Evolutionary conservation across 2,797 vertebrate genomes (phyloP).

Genomic region (Sebastiscus albofasciatus): DNA sequence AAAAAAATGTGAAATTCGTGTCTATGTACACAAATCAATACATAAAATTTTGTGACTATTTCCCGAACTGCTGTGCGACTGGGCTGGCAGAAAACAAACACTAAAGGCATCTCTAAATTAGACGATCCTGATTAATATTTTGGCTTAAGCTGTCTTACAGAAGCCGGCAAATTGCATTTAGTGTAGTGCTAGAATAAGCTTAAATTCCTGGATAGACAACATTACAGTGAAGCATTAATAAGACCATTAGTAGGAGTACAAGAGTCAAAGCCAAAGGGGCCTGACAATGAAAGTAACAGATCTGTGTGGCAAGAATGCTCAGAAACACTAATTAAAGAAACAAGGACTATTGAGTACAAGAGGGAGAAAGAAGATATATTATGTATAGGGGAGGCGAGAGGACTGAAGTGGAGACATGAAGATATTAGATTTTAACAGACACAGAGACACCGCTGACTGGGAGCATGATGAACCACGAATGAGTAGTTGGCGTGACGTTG

Average conservation of each 20-base stretch:
- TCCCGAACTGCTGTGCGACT: too few relatives aligned
- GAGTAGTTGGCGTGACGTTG: not conserved
- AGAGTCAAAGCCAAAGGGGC: conserved; percentile 45
- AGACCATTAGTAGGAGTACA: conserved; percentile 41
- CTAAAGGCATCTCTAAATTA: not conserved
- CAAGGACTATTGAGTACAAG: conserved; percentile 12
- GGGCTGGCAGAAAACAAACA: not conserved
- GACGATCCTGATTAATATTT: not conserved
- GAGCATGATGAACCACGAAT: not conserved
- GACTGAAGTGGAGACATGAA: not conserved
- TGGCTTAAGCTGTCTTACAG: not conserved
- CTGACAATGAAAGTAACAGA: conserved; percentile 38
- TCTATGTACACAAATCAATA: too few relatives aligned
- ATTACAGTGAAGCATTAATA: conserved; percentile 39
- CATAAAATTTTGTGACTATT: too few relatives aligned
- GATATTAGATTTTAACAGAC: not conserved
- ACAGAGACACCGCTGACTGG: not conserved
- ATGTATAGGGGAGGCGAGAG: not conserved
- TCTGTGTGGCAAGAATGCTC: conserved; percentile 13
- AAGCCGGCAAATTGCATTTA: conserved; percentile 26
- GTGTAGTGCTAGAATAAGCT: conserved; percentile 33
- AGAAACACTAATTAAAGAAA: conserved; percentile 57
- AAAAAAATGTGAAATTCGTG: too few relatives aligned
- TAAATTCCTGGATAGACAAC: conserved; percentile 31
- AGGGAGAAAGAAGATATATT: not conserved